Conservation (phyloP, 1,140 invertebrate genomes). For the Adelges cooleyi region DNA sequence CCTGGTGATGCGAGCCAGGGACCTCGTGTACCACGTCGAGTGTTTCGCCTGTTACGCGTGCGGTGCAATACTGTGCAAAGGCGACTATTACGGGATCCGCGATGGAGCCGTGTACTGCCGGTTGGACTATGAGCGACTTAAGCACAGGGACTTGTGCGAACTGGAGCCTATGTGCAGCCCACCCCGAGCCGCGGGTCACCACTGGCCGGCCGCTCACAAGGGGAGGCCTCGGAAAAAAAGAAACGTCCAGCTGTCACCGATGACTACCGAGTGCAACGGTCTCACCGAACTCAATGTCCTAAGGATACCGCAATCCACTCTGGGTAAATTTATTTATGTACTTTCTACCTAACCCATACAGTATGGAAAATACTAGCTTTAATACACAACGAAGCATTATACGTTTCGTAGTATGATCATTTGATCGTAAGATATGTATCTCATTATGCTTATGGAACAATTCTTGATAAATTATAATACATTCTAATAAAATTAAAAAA, state of each 20-base stretch:
- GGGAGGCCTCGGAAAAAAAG: constrained; percentile 74
- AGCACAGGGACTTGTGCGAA: constrained; percentile 33
- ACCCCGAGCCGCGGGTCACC: constrained; percentile 43
- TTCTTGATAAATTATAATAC: too few species aligned
- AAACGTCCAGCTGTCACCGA: constrained; percentile 49
- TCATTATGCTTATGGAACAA: too few species aligned
- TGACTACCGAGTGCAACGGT: constrained; percentile 66
- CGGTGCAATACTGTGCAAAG: constrained; percentile 59
- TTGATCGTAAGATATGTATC: too few species aligned
- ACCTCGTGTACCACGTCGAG: constrained; percentile 77
- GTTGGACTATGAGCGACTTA: constrained; percentile 52
- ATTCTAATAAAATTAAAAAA: too few species aligned
- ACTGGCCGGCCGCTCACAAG: constrained; percentile 52
- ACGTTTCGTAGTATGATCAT: too few species aligned
- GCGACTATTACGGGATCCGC: constrained; percentile 81
- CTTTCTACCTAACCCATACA: too few species aligned
- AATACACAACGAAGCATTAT: too few species aligned
- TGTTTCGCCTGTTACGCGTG: constrained; percentile 85
- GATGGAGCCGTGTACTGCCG: constrained; percentile 41
- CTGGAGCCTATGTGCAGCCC: constrained; percentile 45
- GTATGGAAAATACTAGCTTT: too few species aligned
- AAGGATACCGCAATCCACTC: constrained; percentile 54
- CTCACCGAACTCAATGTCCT: constrained; percentile 47
- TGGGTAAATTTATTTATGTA: too few species aligned
- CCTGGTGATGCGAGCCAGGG: constrained; percentile 79